These are phyloP conservation scores for Drosophila antonietae DNA, from an alignment of 2,888 invertebrate species.

Conservation along the genomic window DNA sequence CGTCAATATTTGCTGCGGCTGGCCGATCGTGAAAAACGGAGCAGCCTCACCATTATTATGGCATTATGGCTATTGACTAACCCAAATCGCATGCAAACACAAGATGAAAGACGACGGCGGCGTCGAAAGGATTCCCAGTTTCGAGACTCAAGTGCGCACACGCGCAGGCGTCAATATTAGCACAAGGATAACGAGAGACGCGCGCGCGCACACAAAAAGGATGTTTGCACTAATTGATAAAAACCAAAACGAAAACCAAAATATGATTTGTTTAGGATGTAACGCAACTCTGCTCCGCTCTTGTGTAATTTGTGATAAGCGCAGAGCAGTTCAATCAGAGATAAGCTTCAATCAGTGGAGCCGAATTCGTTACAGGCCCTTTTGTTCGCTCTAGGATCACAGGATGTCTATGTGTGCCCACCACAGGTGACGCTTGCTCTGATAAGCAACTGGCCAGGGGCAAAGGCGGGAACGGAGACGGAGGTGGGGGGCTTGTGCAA, in stretches of 20 bases:
- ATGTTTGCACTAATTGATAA: constrained; percentile 78
- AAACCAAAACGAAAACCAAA: constrained; percentile 38
- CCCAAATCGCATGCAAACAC: constrained; percentile 57
- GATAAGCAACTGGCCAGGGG: constrained; percentile 47
- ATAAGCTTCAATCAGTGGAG: constrained; percentile 63
- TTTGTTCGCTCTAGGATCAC: constrained; percentile 47
- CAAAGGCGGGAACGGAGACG: neutral
- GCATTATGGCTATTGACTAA: constrained; percentile 59
- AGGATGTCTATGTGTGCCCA: constrained; percentile 62
- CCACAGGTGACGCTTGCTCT: constrained; percentile 61
- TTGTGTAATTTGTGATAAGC: constrained; percentile 73
- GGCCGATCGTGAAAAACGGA: constrained; percentile 43
- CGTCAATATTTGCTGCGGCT: constrained; percentile 57
- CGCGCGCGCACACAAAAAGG: constrained; percentile 66
- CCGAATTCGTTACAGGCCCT: constrained; percentile 30
- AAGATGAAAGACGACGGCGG: constrained; percentile 52
- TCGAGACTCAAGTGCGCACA: constrained; percentile 66
- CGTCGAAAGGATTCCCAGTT: constrained; percentile 65
- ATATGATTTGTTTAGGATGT: constrained; percentile 67
- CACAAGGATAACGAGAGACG: constrained; percentile 69
- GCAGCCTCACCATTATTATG: constrained; percentile 45
- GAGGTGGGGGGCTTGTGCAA: constrained; percentile 47
- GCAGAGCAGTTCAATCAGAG: constrained; percentile 62
- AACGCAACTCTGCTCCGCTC: neutral
- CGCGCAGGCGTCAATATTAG: constrained; percentile 74